Evolutionary conservation across 1,140 invertebrate species (phyloP), one percentile per base, ranked within the genome.

Genomic region (Lanistes nyassanus): DNA sequence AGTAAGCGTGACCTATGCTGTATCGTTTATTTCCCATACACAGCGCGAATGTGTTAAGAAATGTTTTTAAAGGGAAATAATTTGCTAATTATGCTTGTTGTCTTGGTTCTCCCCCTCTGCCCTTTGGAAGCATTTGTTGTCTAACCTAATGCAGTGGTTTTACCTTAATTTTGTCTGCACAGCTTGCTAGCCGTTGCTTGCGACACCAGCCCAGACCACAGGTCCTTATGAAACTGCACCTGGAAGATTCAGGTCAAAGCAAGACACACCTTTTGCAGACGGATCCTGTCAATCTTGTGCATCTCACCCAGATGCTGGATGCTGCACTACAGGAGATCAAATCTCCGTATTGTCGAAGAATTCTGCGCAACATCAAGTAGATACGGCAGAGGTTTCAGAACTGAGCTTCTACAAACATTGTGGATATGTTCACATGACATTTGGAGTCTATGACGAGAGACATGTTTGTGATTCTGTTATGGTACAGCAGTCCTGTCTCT

Each of bases 241-340:
- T 80, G 39, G 90, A 91, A 82, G 82, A 87, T 60, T 77, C 74
- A 23, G 83, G 76, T 19, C 66, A 81, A 60, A 75, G 71, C 58
- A 84, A 91, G 68, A 90, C 91, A 79, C 72, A 90, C 51, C 74
- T 91, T 13, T 77, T 93, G 69, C 92, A 93, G 88, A 92, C 92
- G 21, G 92, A 93, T 87, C 90, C 91, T 47, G 90, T 88, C n/a
- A 93, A 93, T 88, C 86, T 94, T 64, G 64, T 91, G 26, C 91
- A 93, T 79, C 83, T 93, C 68, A 89, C 91, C 7, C 90, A 92
- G 82, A 90, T 91, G 74, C 83, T 94, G 66, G 92, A 93, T 79
- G 87, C 90, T 75, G 92, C 93, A 64, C 81, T 94, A 36, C 88
- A 90, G 74, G 92, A 93, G 86, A 91, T 91, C 53, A 90, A 89